Evolutionary conservation across 2,797 vertebrate species (phyloP).

Genomic region (Dromococcyx pavoninus): DNA sequence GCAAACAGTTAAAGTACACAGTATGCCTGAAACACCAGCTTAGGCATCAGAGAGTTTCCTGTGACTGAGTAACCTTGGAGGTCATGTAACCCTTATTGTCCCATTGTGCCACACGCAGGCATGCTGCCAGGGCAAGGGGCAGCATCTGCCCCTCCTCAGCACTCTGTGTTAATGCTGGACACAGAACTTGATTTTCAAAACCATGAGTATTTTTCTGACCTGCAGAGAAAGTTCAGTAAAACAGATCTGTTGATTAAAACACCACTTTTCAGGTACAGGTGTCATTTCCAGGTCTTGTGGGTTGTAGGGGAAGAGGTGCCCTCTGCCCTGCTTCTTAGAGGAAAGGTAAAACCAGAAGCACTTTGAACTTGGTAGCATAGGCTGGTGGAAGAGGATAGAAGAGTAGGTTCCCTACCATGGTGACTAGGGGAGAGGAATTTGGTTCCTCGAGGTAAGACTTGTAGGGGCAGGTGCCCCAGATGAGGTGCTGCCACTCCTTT

Average conservation of each 20-base stretch:
- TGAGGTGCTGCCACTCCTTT: neutral
- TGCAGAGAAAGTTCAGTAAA: neutral
- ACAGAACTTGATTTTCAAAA: neutral
- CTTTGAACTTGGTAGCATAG: neutral
- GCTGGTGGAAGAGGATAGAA: neutral
- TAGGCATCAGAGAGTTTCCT: no score
- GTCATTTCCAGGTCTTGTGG: neutral
- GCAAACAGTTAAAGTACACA: neutral
- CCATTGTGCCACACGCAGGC: rapidly evolving
- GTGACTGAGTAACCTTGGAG: neutral
- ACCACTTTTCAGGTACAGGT: neutral
- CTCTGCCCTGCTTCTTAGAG: neutral
- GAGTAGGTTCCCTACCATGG: neutral
- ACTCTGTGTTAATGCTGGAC: neutral
- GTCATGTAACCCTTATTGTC: neutral
- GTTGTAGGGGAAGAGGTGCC: neutral
- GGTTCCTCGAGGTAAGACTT: neutral
- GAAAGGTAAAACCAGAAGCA: neutral
- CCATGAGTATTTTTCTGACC: neutral
- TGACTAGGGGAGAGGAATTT: neutral
- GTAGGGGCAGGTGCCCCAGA: neutral
- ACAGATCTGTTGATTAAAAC: neutral
- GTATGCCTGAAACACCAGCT: neutral
- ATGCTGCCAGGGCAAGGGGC: neutral
- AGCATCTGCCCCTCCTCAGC: neutral